Percentiles rank a stretch among this genome's conserved stretches.
Conservation (phyloP, 2,888 invertebrate species). For the Diploptera punctata region DNA sequence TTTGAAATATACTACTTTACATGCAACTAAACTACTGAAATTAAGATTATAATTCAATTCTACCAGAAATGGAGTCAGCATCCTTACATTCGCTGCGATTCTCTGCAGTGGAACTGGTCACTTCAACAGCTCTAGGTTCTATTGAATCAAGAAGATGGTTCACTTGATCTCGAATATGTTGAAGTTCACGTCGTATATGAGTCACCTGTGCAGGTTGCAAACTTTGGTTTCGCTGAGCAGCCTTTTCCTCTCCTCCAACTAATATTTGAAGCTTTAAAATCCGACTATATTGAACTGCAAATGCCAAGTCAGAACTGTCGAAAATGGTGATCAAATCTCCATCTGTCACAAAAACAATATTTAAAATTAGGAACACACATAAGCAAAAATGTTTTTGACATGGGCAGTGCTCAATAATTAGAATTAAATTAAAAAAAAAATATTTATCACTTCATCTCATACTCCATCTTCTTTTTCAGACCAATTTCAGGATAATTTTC, state of each 20-base stretch:
- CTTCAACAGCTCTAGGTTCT: conserved; percentile 51
- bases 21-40: too few species aligned
- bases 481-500: too few species aligned
- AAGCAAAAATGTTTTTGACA: too few species aligned
- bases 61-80: background rate
- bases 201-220: conserved; percentile 46
- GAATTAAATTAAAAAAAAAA: too few species aligned
- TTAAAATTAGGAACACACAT: too few species aligned
- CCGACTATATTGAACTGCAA: conserved; percentile 71
- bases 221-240: conserved; percentile 50
- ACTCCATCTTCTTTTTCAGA: too few species aligned
- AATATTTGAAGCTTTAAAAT: conserved; percentile 69
- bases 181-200: conserved; percentile 54
- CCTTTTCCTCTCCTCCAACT: conserved; percentile 51
- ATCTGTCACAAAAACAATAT: conserved; percentile 60
- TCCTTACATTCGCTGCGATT: conserved; percentile 31
- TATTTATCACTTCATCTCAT: too few species aligned
- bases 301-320: conserved; percentile 71
- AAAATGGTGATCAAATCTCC: conserved; percentile 74
- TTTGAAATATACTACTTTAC: too few species aligned
- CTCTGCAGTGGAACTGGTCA: conserved; percentile 39
- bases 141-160: conserved; percentile 64
- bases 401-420: too few species aligned
- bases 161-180: conserved; percentile 64
- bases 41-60: too few species aligned